Base-by-base conservation (phyloP, 2,888 invertebrate genomes). In the Aplocera efformata region DNA sequence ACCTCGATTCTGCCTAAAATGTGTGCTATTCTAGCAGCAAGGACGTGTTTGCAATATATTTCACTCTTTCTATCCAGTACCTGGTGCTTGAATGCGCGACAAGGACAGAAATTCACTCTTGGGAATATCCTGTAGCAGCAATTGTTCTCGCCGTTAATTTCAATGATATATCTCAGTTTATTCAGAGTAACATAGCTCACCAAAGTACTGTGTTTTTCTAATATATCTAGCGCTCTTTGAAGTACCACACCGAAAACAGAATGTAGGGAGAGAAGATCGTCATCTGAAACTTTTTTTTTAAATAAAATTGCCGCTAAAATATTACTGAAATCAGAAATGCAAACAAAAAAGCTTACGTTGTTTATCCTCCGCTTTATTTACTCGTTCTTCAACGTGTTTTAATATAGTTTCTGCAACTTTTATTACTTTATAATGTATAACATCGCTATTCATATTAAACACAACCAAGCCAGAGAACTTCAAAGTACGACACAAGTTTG, bases 11-110 rank as follows among this genome's bases (percentile, higher is more conserved):
- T 81, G 1, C 67, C 69, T 6, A 85, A 67, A 25, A 91, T 80
- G 48, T 71, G 64, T 1, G 91, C 90, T 46, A 94, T 57, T 64
- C 90, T 90, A 7, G 89, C 89, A 1, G 92, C 93, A 47, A 94
- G 60, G 13, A 94, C 78, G 69, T 94, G 94, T 58, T 93, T 91
- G 57, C 94, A 94, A 1, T 90, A 91, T 24, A 91, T 67, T 51
- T 84, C 79, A 7, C 63, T 62, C 47, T 78, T 80, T 20, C 74
- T 68, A 31, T 86, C 88, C 29, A 94, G 66, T 11, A 94, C 93
- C 54, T 82, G 80, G 30, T 78, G 78, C 50, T 77, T 80, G 45
- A 93, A 94, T 1, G 90, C 89, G n/a, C 62, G 75, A 56, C 94
- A 94, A 6, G 90, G 86, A 48, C 94, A 94, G 63, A 89, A 94